phyloP scores from a whole-genome alignment of 92 coral and sea anemone genomes.

The Porites rus region DNA sequence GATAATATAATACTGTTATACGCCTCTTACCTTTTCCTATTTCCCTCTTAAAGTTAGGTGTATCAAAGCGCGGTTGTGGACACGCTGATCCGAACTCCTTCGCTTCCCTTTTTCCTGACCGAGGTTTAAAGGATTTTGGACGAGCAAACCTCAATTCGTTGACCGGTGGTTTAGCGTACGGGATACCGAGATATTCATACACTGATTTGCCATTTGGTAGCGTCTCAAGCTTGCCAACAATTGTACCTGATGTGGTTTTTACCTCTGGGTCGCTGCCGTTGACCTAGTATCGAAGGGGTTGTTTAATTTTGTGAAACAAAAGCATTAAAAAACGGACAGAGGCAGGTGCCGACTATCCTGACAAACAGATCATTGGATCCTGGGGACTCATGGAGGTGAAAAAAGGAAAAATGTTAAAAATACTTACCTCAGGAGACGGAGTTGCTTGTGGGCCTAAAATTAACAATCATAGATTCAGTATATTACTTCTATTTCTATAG shows the following conservation, averaged over 20 bases:
- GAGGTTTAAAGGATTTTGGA: conserved; percentile 11
- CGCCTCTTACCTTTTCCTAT: conserved; percentile 4
- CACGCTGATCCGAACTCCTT: conserved; percentile 1
- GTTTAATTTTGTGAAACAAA: neutral
- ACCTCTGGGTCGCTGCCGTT: neutral
- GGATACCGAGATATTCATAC: conserved; percentile 2
- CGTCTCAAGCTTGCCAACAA: conserved; percentile 1
- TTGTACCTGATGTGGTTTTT: neutral
- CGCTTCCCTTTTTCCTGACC: conserved; percentile 16
- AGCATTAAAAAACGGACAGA: neutral
- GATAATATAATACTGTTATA: too few species aligned
- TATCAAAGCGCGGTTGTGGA: conserved; percentile 10
- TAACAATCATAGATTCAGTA: too few species aligned
- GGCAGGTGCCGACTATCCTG: too few species aligned
- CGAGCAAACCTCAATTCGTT: conserved; percentile 35
- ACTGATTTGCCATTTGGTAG: too few species aligned
- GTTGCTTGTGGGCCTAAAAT: too few species aligned
- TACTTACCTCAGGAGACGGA: too few species aligned
- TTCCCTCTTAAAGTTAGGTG: conserved; percentile 4
- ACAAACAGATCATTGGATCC: too few species aligned
- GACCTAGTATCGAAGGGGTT: neutral
- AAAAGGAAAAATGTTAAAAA: too few species aligned
- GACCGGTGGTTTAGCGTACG: conserved; percentile 31
- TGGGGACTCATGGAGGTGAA: too few species aligned
- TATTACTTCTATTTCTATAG: too few species aligned